Evolutionary conservation across 2,113 vertebrate genomes (phyloP), one percentile per base, ranked within the genome.

Genomic region (Budorcas taxicolor): DNA sequence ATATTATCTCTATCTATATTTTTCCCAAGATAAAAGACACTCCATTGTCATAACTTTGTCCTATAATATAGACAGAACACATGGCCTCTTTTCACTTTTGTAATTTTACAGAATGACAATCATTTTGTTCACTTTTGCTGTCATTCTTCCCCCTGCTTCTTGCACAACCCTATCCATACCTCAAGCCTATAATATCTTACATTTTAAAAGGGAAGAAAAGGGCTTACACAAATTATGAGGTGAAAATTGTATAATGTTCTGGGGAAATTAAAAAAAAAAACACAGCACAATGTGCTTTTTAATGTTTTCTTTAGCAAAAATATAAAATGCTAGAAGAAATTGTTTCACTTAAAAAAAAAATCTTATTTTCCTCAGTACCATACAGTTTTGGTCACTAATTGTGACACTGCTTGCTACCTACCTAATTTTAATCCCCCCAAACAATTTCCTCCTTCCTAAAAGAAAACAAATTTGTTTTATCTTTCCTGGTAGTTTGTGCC

Each of bases 271-370:
- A 45, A 11, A 45, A 43, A 14, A 43, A 45, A 17, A 4, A 5
- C 11, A 19, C 1, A 0, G 21, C 7, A 67, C 4, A 45, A 14
- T 3, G 3, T 50, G 0, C 15, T 36, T 64, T 81, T 11, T 36
- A 93, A 4, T 58, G 2, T 27, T 83, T 60, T 80, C 17, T 78
- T 92, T 87, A 33, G 6, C 3, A 84, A 74, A 43, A 71, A 6
- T 95, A 43, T 71, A 36, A 90, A 84, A 43, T 80, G 33, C 3
- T 40, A n/a, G 52, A 90, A 62, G 15, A 74, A 88, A 57, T 27
- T 23, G 15, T 90, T 80, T 67, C 25, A n/a, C 2, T 27, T 52
- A 3, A 21, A 90, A 81, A 67, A 23, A 40, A 40, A 71, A 21
- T 40, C 13, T n/a, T 55, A 27, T 36, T 86, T 80, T 62, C 16